A percentile compares a stretch with the other conserved stretches of the same genome.
Conservation (phyloP, 2,888 invertebrate genomes). For the Electrophaes corylata region DNA sequence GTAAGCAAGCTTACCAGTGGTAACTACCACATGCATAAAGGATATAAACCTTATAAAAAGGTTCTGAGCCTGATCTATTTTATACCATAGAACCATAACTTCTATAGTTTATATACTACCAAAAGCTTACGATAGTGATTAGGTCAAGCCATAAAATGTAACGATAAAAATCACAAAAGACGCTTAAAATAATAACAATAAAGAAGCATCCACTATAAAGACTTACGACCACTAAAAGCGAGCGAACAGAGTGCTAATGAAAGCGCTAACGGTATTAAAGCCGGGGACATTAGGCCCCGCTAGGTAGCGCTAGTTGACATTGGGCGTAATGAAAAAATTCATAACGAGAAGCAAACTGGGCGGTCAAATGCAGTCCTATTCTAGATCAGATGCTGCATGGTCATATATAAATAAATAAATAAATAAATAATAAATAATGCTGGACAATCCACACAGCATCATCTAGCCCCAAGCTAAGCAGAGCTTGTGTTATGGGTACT, state of each 20-base stretch:
- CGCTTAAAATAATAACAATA: conserved; percentile 57
- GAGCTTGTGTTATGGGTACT: too few species aligned
- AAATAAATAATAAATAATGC: too few species aligned
- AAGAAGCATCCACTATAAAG: conserved; percentile 58
- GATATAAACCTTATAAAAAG: too few species aligned
- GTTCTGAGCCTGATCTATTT: too few species aligned
- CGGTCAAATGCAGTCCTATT: neutral
- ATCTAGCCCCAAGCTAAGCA: too few species aligned
- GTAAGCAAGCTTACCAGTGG: too few species aligned
- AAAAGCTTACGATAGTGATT: conserved; percentile 16
- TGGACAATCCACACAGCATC: too few species aligned
- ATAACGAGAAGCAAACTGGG: conserved; percentile 48
- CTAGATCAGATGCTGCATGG: neutral
- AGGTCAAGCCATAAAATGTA: conserved; percentile 4
- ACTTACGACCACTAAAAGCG: conserved; percentile 61
- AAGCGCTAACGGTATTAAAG: conserved; percentile 62
- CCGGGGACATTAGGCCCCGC: conserved; percentile 47
- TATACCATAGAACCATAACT: too few species aligned
- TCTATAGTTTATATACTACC: too few species aligned
- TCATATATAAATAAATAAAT: too few species aligned
- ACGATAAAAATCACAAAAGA: conserved; percentile 36
- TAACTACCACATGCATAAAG: too few species aligned
- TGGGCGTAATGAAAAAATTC: conserved; percentile 70
- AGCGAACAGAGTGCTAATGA: conserved; percentile 63
- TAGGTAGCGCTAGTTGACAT: conserved; percentile 56